Evolutionary conservation across 2,797 vertebrate genomes (phyloP).

Genomic region (Salmo trutta): DNA sequence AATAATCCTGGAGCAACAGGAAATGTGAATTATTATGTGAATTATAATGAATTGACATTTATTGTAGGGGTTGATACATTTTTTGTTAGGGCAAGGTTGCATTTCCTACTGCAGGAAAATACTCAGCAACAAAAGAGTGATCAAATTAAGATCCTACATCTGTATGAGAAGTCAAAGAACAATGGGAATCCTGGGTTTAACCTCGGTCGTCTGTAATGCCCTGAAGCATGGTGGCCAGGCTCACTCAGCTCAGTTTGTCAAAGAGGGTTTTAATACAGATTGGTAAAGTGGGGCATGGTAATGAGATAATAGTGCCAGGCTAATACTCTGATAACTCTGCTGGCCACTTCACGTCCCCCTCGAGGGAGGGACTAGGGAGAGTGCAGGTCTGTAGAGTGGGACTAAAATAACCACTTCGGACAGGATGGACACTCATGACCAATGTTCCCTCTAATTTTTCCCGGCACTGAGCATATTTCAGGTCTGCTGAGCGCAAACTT

Average conservation of each 20-base stretch:
- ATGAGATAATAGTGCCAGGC: background rate
- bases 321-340: background rate
- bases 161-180: background rate
- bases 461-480: no score
- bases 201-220: background rate
- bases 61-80: no score
- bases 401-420: background rate
- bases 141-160: no score
- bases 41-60: no score
- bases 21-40: no score
- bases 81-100: no score
- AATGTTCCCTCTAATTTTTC: no score
- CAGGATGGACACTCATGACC: background rate
- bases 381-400: background rate
- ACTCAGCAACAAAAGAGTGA: no score
- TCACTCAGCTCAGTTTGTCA: background rate
- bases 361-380: background rate
- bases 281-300: background rate
- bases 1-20: no score
- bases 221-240: background rate
- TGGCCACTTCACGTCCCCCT: background rate
- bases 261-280: background rate
- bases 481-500: no score
- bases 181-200: background rate
- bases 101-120: no score